These are phyloP conservation scores for Druceiella hillmani DNA, from an alignment of 2,888 invertebrate genomes.

Conservation along the genomic window DNA sequence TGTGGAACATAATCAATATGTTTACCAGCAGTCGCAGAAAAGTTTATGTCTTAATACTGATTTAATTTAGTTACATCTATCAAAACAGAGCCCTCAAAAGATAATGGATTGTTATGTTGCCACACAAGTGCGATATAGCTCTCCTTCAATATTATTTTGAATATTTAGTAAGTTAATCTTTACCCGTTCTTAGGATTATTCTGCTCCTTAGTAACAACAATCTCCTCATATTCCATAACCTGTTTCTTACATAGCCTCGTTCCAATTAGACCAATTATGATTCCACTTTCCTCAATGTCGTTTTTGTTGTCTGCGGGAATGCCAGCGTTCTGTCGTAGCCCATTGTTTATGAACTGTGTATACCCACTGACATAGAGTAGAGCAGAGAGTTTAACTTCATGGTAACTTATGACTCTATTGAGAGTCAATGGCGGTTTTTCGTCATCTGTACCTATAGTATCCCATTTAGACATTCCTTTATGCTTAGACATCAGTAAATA, in stretches of 20 bases:
- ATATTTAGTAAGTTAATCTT: no score
- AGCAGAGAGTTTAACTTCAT: slow-evolving; percentile 54
- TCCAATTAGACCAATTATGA: slow-evolving; percentile 44
- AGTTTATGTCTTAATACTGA: no score
- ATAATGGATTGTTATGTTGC: no score
- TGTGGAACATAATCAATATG: no score
- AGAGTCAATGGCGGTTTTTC: slow-evolving; percentile 43
- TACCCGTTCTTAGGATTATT: slow-evolving; percentile 47
- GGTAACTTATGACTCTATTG: slow-evolving; percentile 49
- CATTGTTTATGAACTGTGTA: slow-evolving; percentile 53
- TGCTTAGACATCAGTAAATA: slow-evolving; percentile 38
- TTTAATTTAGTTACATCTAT: no score
- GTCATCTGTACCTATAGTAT: slow-evolving; percentile 42
- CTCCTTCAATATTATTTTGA: no score
- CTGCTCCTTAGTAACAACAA: slow-evolving; percentile 43
- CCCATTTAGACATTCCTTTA: slow-evolving; percentile 45
- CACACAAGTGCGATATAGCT: no score
- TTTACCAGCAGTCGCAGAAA: no score
- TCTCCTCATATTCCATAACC: slow-evolving; percentile 50
- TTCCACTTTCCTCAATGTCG: slow-evolving; percentile 41
- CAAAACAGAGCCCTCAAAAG: no score
- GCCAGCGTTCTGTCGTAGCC: slow-evolving; percentile 49
- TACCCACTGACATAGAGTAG: slow-evolving; percentile 51
- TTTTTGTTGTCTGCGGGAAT: slow-evolving; percentile 31
- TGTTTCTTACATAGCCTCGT: slow-evolving; percentile 40